A percentile compares a stretch with the other conserved stretches of the same genome.
Evolutionary conservation across 1,140 invertebrate genomes (phyloP).

Genomic region (Antheraea mylitta): DNA sequence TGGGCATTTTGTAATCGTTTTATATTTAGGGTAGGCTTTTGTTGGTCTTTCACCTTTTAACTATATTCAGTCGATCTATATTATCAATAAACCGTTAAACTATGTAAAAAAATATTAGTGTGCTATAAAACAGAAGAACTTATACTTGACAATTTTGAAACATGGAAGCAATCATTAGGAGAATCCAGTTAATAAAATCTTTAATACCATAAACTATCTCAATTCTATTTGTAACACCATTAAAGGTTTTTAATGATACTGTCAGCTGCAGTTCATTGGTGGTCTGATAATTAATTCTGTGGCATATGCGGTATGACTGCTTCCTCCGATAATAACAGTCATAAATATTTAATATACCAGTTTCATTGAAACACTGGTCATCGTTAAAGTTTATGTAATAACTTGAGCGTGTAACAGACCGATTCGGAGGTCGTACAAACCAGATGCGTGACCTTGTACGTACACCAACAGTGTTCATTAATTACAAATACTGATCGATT

Average conservation of each 20-base stretch:
- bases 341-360: constrained; percentile 23
- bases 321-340: constrained; percentile 54
- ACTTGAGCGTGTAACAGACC: constrained; percentile 11
- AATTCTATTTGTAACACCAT: not conserved
- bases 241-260: not conserved
- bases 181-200: no score
- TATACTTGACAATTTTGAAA: no score
- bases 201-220: no score
- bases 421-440: constrained; percentile 21
- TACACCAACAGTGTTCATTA: not conserved
- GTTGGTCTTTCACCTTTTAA: no score
- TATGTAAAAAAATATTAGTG: no score
- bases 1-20: no score
- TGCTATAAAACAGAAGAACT: no score
- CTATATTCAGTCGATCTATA: no score
- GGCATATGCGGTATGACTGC: constrained; percentile 34
- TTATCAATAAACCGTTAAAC: no score
- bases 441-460: constrained; percentile 25
- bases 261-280: not conserved
- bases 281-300: constrained; percentile 41
- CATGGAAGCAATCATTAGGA: no score
- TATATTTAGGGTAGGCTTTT: no score
- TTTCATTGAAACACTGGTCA: constrained; percentile 18
- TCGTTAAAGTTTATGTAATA: constrained; percentile 22
- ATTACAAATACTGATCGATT: not conserved